Conservation (phyloP, 2,888 invertebrate genomes). For the Vannuccia rotundouncinata region DNA sequence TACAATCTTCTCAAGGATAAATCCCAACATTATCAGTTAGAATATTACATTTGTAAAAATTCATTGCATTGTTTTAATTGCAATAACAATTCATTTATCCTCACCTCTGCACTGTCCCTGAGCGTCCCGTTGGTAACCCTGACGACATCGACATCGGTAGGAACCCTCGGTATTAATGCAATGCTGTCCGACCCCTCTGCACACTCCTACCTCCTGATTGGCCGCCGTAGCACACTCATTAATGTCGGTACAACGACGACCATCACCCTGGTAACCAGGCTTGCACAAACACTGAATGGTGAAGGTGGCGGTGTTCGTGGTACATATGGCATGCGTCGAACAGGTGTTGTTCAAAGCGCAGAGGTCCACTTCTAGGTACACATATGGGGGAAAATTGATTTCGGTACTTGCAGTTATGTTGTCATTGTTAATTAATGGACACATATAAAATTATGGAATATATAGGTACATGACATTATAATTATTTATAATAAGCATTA, state of each 20-base stretch:
- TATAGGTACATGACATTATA: no score
- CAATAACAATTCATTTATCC: neutral
- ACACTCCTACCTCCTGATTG: no score
- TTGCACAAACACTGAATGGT: neutral
- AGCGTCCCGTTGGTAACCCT: neutral
- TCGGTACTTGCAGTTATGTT: no score
- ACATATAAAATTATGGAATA: no score
- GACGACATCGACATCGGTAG: neutral
- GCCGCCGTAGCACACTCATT: neutral
- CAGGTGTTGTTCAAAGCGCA: neutral
- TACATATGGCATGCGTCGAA: neutral
- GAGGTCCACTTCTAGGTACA: neutral
- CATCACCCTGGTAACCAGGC: neutral
- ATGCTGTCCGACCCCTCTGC: neutral
- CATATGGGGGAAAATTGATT: no score
- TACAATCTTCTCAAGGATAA: no score
- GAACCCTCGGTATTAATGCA: neutral
- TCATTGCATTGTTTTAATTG: no score
- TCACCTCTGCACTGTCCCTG: neutral
- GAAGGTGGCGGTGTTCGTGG: neutral
- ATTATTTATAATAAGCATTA: no score
- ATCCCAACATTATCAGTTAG: no score
- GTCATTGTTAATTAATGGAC: no score
- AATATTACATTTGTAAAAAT: no score
- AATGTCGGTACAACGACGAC: neutral